Percentiles rank a stretch among this genome's conserved stretches.
Conservation (phyloP, 2,888 invertebrate species). For the Himalopsyche anomala region DNA sequence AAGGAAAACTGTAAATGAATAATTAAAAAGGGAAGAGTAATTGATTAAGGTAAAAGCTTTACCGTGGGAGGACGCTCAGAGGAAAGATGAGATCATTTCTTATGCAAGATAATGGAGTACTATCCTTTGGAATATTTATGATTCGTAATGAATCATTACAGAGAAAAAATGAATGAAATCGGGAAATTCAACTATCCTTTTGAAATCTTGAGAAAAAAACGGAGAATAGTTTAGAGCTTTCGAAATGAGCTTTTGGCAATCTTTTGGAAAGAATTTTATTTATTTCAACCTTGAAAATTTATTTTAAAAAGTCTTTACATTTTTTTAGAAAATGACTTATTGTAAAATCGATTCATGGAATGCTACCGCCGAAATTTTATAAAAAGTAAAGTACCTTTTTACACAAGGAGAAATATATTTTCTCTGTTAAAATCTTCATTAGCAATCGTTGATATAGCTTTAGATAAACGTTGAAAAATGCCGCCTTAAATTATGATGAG, state of each 20-base stretch:
- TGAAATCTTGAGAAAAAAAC: not conserved
- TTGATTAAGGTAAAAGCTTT: slow-evolving; percentile 50
- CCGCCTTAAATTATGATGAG: too few species aligned
- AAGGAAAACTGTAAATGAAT: slow-evolving; percentile 55
- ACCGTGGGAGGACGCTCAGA: not conserved
- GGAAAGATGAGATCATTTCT: slow-evolving; percentile 2
- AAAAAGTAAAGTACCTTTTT: too few species aligned
- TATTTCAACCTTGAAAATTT: not conserved
- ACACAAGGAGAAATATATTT: too few species aligned
- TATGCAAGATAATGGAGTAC: slow-evolving; percentile 25
- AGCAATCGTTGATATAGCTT: too few species aligned
- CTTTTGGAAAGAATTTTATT: slow-evolving; percentile 19
- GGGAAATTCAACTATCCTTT: not conserved
- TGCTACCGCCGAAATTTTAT: too few species aligned
- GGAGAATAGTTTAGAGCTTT: not conserved
- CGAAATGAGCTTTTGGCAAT: not conserved
- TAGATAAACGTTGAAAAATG: too few species aligned
- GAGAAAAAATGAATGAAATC: not conserved
- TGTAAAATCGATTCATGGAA: too few species aligned
- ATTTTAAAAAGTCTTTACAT: too few species aligned
- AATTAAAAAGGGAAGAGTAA: slow-evolving; percentile 58
- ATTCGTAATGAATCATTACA: slow-evolving; percentile 20
- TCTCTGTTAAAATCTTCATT: too few species aligned
- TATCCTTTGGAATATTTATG: slow-evolving; percentile 1
- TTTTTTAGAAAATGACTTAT: too few species aligned